Conservation (phyloP, 2,113 vertebrate species). For the Aplodontia rufa region DNA sequence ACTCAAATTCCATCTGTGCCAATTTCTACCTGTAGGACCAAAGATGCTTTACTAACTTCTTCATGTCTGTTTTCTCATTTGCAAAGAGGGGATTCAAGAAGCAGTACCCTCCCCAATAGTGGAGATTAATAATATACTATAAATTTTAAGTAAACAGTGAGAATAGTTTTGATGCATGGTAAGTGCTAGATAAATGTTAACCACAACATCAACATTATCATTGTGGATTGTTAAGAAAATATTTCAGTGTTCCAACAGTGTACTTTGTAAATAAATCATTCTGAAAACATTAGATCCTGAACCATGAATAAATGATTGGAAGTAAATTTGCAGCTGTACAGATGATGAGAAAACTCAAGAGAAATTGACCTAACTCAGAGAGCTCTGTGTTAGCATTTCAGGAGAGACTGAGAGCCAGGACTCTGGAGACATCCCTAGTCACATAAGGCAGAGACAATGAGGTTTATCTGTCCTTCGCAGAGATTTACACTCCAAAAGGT, state of each 20-base stretch:
- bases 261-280: not conserved
- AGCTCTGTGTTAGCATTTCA: not conserved
- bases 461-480: not conserved
- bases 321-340: not conserved
- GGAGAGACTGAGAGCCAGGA: not conserved
- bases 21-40: not conserved
- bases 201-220: not conserved
- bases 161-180: not conserved
- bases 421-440: not conserved
- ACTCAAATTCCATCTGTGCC: not conserved
- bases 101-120: not conserved
- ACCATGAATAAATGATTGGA: not conserved
- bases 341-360: not conserved
- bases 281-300: not conserved
- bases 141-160: not conserved
- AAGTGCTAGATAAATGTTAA: not conserved
- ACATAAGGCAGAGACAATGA: not conserved
- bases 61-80: not conserved
- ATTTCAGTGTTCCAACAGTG: not conserved
- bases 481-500: not conserved
- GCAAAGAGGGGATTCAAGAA: not conserved
- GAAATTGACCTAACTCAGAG: not conserved
- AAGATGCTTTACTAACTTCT: not conserved
- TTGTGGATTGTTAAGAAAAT: not conserved
- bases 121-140: not conserved